Base-by-base conservation (phyloP, 2,888 invertebrate species). In the Escarpia spicata region DNA sequence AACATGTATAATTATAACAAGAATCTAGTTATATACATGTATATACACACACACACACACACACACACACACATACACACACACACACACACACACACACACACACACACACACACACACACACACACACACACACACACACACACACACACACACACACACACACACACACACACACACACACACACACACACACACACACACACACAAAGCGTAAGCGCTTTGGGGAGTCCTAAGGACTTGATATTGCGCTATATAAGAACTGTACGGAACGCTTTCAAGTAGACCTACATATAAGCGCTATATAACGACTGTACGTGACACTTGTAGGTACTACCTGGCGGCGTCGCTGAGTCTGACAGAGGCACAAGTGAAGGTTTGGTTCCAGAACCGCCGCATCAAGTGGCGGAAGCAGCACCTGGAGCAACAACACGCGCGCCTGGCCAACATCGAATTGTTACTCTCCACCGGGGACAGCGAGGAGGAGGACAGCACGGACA, bases 401-500 rank as follows among this genome's bases (percentile, higher is more conserved):
- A 98, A 98, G 97, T 99, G 99, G 99, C 97, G 99, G 92, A 99
- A 99, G 96, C 98, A 99, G 95, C 98, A 99, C 95, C 97, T 99
- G 75, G 75, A 75, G 75, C 75, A 75, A 26, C 75, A 75, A 6
- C 75, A 75, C 75, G 75, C 75, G 3, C 75, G 75, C 4, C 75
- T 75, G n/a, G 75, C 75, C 75, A 75, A 75, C 75, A 75, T 75
- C 75, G n/a, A 75, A n/a, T 26, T 75, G n/a, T 26, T 75, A 3
- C 75, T 75, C 9, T 52, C 52, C 12, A 3, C 52, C 8, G 52
- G 8, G 12, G 52, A 75, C 19, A 6, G 6, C 26, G 75, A 26
- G 26, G 6, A 19, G 75, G 75, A 75, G 2, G 75, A 75, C 6
- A 26, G 2, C 26, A 75, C 75, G 75, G 75, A 75, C 52, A 52